Evolutionary conservation across 1,140 invertebrate genomes (phyloP), one percentile per base, ranked within the genome.

Genomic region (Drosophila teissieri): DNA sequence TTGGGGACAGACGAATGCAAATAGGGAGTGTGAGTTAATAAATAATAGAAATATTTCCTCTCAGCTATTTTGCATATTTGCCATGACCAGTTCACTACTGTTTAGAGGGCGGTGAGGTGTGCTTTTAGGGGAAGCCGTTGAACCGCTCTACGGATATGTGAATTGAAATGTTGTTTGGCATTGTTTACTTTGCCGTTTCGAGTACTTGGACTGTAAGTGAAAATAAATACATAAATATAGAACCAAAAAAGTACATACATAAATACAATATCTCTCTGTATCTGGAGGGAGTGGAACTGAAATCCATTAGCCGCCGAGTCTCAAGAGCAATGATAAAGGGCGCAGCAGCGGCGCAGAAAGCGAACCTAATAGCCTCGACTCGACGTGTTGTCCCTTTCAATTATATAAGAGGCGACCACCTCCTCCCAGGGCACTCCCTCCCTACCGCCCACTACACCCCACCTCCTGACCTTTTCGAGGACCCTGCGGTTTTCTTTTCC

Each of bases 371-470:
- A 89, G 85, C 84, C 84, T 58, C 73, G 80, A 72, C 56, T 85
- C 80, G 85, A 89, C 84, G 84, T 89, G 84, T 90, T 89, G 84
- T 89, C 84, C 84, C 80, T 89, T 89, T 90, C 84, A 89, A 89
- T 89, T 89, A 89, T 78, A 78, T 89, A 67, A 62, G 61, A 58
- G 62, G 48, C 54, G 42, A 64, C 49, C 60, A 46, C 34, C 79
- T 56, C 49, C 52, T 49, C 37, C 39, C 53, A 46, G 31, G 34
- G 24, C 49, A 53, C 65, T n/a, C n/a, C n/a, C n/a, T n/a, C n/a
- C 48, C 40, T 58, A 45, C 27, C 22, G 1, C 49, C 37, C 19
- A 40, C 58, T 19, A 19, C 14, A 22, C 12, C 31, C 12, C 67
- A 12, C 22, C 10, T 12, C 27, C 39, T 8, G 15, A 17, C 44